phyloP scores from a whole-genome alignment of 2,888 invertebrate species.

The Selenia dentaria region DNA sequence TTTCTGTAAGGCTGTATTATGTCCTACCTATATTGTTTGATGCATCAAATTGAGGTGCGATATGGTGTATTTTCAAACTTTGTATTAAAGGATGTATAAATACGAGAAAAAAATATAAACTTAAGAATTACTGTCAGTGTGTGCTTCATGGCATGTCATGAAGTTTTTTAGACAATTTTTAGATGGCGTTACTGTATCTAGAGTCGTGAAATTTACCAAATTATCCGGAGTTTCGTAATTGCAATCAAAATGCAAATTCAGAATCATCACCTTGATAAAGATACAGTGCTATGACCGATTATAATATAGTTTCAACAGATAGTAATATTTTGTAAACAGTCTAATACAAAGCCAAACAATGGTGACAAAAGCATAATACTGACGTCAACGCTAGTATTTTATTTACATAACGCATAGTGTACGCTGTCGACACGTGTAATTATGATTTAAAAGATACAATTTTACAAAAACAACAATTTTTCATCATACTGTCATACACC shows the following conservation, averaged over 20 bases:
- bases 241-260: neutral
- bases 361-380: conserved; percentile 4
- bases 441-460: no score
- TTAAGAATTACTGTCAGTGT: no score
- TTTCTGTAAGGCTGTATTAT: conserved; percentile 30
- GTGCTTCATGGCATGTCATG: no score
- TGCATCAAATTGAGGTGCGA: conserved; percentile 46
- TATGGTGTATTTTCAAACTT: neutral
- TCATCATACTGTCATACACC: no score
- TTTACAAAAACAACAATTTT: no score
- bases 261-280: conserved; percentile 1
- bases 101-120: no score
- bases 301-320: conserved; percentile 9
- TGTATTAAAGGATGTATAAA: no score
- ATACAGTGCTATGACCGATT: conserved; percentile 2
- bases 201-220: no score
- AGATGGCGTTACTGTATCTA: no score
- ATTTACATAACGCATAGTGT: no score
- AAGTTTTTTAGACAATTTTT: no score
- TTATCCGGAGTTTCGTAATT: conserved; percentile 3
- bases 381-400: conserved; percentile 5
- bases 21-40: conserved; percentile 64
- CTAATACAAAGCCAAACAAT: conserved; percentile 29
- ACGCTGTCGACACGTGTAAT: no score
- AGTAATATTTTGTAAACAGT: conserved; percentile 21